Percentiles rank a stretch among this genome's conserved stretches.
Evolutionary conservation across 2,797 vertebrate species (phyloP).

Genomic region (Sorex maritimensis): DNA sequence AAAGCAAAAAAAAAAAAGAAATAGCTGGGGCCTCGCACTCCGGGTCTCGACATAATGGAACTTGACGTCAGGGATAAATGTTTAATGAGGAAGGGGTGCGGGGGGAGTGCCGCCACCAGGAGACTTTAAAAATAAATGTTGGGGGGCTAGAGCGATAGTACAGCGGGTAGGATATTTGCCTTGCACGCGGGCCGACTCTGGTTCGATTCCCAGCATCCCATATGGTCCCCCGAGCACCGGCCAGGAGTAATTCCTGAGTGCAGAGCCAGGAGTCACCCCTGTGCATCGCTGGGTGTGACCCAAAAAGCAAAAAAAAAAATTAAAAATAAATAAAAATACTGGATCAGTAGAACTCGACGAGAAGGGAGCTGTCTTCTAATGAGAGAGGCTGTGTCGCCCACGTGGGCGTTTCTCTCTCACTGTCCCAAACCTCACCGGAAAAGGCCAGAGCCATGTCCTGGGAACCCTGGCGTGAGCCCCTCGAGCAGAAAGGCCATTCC

Average conservation of each 20-base stretch:
- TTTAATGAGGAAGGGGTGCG: neutral
- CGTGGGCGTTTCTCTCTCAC: neutral
- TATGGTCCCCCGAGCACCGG: too few species aligned
- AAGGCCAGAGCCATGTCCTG: neutral
- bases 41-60: conserved; percentile 17
- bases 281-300: too few species aligned
- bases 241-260: too few species aligned
- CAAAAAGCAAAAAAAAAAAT: too few species aligned
- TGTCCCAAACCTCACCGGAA: neutral
- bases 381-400: neutral
- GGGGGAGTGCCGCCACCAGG: neutral
- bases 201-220: too few species aligned
- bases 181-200: too few species aligned
- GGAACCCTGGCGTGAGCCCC: neutral
- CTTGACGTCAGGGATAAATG: neutral
- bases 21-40: neutral
- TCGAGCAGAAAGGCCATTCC: neutral
- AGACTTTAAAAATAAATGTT: conserved; percentile 6
- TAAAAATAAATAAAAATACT: too few species aligned
- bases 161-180: too few species aligned
- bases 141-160: too few species aligned
- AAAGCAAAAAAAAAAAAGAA: too few species aligned
- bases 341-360: too few species aligned
- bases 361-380: conserved; percentile 45
- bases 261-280: too few species aligned